phyloP scores from a whole-genome alignment of 2,113 vertebrate genomes.

The Panthera tigris region DNA sequence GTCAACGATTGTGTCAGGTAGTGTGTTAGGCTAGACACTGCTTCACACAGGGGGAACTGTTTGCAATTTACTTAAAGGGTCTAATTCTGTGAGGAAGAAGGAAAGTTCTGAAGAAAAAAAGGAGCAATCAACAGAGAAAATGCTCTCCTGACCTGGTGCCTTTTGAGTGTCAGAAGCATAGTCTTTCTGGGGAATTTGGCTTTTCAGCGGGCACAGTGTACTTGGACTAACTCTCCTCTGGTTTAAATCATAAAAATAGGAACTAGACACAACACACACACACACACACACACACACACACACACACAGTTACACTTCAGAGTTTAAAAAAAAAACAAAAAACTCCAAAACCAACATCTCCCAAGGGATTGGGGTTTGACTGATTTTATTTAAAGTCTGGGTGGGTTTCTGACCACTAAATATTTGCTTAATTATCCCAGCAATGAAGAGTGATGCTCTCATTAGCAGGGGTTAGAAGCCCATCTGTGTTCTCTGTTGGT shows the following conservation, averaged over 20 bases:
- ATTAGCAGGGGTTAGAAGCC: slow-evolving; percentile 65
- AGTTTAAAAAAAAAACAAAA: neutral
- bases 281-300: neutral
- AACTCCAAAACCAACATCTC: slow-evolving; percentile 40
- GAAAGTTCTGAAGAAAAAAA: slow-evolving; percentile 27
- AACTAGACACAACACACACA: neutral
- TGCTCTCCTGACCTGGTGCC: slow-evolving; percentile 30
- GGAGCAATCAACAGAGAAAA: slow-evolving; percentile 55
- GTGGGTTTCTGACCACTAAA: slow-evolving; percentile 67
- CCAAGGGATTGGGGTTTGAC: slow-evolving; percentile 34
- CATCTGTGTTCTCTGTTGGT: slow-evolving; percentile 66
- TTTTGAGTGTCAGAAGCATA: slow-evolving; percentile 1
- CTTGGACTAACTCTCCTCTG: slow-evolving; percentile 18
- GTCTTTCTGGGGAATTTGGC: neutral
- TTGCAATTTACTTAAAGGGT: slow-evolving; percentile 68
- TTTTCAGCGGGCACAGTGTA: slow-evolving; percentile 8
- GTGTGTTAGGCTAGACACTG: slow-evolving; percentile 29
- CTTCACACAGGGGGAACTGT: slow-evolving; percentile 45
- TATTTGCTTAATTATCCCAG: slow-evolving; percentile 72
- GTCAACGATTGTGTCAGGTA: slow-evolving; percentile 51
- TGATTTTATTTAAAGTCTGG: slow-evolving; percentile 67
- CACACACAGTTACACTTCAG: neutral
- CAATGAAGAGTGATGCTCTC: slow-evolving; percentile 69
- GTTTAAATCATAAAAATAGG: slow-evolving; percentile 47
- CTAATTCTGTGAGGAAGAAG: slow-evolving; percentile 67